A percentile compares a stretch with the other conserved stretches of the same genome.
Conservation (phyloP, 2,888 invertebrate species). For the Cheilosia scutellata region DNA sequence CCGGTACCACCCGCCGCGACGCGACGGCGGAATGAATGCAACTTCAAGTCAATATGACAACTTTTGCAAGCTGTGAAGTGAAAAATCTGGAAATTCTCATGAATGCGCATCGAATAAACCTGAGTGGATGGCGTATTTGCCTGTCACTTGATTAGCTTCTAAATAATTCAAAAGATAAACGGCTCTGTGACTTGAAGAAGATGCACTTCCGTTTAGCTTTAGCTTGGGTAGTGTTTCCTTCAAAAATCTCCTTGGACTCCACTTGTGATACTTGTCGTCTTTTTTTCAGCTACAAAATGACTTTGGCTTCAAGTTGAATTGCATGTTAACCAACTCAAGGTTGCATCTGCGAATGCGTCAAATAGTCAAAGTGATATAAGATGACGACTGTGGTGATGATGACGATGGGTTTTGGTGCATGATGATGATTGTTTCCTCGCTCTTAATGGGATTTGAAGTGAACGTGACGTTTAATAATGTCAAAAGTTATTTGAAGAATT, state of each 20-base stretch:
- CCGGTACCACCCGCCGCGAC: not conserved
- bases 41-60: conserved; percentile 34
- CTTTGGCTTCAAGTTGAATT: conserved; percentile 45
- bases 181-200: conserved; percentile 46
- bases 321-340: conserved; percentile 41
- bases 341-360: conserved; percentile 25
- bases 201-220: conserved; percentile 57
- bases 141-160: conserved; percentile 70
- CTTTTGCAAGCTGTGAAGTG: conserved; percentile 34
- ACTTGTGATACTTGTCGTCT: conserved; percentile 13
- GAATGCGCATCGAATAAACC: conserved; percentile 33
- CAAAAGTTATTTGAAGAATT: conserved; percentile 67
- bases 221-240: conserved; percentile 22
- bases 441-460: conserved; percentile 59
- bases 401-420: not conserved
- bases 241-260: conserved; percentile 27
- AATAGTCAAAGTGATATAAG: conserved; percentile 1
- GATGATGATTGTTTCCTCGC: conserved; percentile 29
- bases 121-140: conserved; percentile 54
- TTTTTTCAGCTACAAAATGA: conserved; percentile 29
- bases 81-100: conserved; percentile 38
- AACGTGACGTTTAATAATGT: conserved; percentile 74
- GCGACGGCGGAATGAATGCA: not conserved
- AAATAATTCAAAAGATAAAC: conserved; percentile 70
- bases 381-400: conserved; percentile 6